Percentiles rank a stretch among this genome's conserved stretches.
These are phyloP conservation scores for Montipora foliosa DNA, from an alignment of 64 coral and sea anemone species.

Conservation along the genomic window DNA sequence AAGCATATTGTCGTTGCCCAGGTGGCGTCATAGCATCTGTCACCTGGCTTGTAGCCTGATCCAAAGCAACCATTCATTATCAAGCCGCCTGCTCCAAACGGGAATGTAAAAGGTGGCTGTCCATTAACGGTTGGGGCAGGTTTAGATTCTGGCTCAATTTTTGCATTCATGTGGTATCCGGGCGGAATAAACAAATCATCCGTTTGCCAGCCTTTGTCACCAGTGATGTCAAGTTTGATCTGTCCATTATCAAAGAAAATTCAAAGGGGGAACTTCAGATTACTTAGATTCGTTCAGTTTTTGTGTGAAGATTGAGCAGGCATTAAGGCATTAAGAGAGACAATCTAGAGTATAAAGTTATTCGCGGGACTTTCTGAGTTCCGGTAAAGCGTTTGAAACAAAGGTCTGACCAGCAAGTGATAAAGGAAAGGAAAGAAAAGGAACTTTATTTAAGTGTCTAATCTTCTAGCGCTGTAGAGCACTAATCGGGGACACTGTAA, in stretches of 20 bases:
- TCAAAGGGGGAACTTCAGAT: too few relatives aligned
- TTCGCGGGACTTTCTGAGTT: too few relatives aligned
- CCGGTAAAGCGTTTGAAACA: too few relatives aligned
- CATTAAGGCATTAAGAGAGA: too few relatives aligned
- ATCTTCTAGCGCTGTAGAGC: too few relatives aligned
- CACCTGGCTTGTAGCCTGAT: conserved; percentile 32
- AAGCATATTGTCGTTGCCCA: conserved; percentile 17
- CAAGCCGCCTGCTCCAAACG: conserved; percentile 53
- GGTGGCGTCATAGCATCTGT: conserved; percentile 37
- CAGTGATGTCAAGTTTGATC: conserved; percentile 68
- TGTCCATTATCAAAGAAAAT: neutral
- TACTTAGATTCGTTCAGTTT: too few relatives aligned
- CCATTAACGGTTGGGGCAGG: neutral
- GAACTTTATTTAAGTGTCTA: too few relatives aligned
- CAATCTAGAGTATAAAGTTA: too few relatives aligned
- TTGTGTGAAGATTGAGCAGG: too few relatives aligned
- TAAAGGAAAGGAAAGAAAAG: too few relatives aligned
- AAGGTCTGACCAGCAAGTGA: too few relatives aligned
- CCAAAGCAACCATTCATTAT: conserved; percentile 77
- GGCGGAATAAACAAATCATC: conserved; percentile 73
- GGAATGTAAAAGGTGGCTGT: conserved; percentile 41
- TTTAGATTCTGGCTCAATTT: conserved; percentile 22
- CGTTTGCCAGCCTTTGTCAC: conserved; percentile 69
- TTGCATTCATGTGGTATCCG: conserved; percentile 59
- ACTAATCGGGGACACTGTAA: too few relatives aligned